Percentiles rank a stretch among this genome's conserved stretches.
Conservation (phyloP, 2,797 vertebrate genomes). For the Emys orbicularis region DNA sequence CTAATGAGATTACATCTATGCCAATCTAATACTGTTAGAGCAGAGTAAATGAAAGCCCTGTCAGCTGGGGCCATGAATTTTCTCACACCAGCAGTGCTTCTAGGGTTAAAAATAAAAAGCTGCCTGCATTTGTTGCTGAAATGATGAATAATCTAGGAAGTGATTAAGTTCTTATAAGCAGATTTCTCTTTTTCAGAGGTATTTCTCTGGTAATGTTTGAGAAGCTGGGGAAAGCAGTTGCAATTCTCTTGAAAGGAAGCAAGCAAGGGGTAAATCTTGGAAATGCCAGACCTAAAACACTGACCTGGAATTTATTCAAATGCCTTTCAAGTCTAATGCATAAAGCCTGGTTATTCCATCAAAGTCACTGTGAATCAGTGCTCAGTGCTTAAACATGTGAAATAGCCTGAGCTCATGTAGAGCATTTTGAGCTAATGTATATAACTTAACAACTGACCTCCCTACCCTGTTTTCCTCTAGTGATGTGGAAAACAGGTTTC, state of each 20-base stretch:
- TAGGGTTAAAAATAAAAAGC: constrained; percentile 61
- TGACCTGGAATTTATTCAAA: constrained; percentile 69
- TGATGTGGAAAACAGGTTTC: constrained; percentile 86
- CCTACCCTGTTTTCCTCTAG: constrained; percentile 84
- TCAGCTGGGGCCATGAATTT: constrained; percentile 16
- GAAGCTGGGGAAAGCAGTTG: constrained; percentile 57
- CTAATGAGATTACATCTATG: constrained; percentile 45
- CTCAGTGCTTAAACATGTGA: constrained; percentile 50
- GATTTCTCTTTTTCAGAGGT: constrained; percentile 42
- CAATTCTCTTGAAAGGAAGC: constrained; percentile 69
- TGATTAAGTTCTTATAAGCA: constrained; percentile 39
- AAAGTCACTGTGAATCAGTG: constrained; percentile 58
- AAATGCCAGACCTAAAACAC: constrained; percentile 62
- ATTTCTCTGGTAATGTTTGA: constrained; percentile 66
- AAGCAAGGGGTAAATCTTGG: constrained; percentile 62
- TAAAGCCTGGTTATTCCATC: constrained; percentile 70
- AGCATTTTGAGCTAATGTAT: constrained; percentile 50
- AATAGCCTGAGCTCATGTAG: constrained; percentile 38
- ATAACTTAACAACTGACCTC: constrained; percentile 49
- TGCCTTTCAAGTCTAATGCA: constrained; percentile 70
- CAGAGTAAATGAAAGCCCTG: constrained; percentile 18
- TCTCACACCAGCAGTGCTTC: not conserved
- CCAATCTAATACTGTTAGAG: constrained; percentile 10
- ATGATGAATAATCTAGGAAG: constrained; percentile 54
- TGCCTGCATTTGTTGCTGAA: constrained; percentile 9